Evolutionary conservation across 2,797 vertebrate species (phyloP).

Genomic region (Dicrostonyx torquatus): DNA sequence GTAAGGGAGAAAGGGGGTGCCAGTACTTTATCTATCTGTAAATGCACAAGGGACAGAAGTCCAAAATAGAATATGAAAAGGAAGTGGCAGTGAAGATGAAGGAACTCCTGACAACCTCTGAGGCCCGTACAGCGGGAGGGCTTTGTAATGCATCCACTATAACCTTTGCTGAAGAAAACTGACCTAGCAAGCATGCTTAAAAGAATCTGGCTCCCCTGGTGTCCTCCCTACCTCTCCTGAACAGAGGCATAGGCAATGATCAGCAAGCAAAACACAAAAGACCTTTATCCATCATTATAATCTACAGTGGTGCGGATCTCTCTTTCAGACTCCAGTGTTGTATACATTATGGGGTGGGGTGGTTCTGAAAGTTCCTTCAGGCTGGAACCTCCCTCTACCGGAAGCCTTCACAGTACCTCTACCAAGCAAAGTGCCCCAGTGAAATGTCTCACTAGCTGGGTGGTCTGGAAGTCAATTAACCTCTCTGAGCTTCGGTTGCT

Average conservation of each 20-base stretch:
- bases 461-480: constrained; percentile 75
- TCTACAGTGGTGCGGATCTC: constrained; percentile 55
- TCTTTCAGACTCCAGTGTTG: constrained; percentile 58
- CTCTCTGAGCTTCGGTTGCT: constrained; percentile 58
- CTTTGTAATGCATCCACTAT: constrained; percentile 71
- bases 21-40: constrained; percentile 67
- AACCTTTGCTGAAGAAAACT: constrained; percentile 71
- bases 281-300: constrained; percentile 63
- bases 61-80: constrained; percentile 75
- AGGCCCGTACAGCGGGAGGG: constrained; percentile 68
- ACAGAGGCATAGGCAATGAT: constrained; percentile 20
- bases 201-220: constrained; percentile 49
- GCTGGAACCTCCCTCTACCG: constrained; percentile 21
- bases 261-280: constrained; percentile 69
- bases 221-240: constrained; percentile 42
- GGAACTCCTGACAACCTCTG: constrained; percentile 76
- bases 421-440: constrained; percentile 18
- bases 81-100: constrained; percentile 73
- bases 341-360: constrained; percentile 13
- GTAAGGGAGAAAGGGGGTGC: background rate
- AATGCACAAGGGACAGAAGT: constrained; percentile 69
- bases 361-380: constrained; percentile 54
- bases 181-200: constrained; percentile 41
- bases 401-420: constrained; percentile 51
- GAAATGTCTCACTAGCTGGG: constrained; percentile 37